Percentiles rank a stretch among this genome's conserved stretches.
phyloP scores from a whole-genome alignment of 2,113 vertebrate genomes.

The Stomatorhinus ivindoensis region DNA sequence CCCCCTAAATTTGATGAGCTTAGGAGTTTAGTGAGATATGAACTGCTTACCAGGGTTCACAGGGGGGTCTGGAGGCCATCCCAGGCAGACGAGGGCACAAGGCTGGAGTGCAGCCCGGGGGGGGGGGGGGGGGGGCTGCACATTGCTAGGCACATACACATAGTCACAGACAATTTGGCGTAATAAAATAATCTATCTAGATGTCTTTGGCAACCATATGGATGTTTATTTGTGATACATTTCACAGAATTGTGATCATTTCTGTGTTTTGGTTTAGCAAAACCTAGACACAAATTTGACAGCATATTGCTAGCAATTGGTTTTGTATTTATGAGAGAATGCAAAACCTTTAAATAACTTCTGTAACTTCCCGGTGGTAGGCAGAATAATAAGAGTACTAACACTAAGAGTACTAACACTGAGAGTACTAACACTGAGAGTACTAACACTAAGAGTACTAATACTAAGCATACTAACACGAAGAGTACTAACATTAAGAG shows the following conservation, averaged over 20 bases:
- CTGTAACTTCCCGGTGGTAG: not conserved
- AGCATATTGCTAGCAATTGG: not conserved
- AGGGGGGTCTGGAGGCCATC: not conserved
- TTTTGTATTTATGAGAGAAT: not conserved
- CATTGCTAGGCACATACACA: not conserved
- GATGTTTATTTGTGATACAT: not conserved
- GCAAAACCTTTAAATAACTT: not conserved
- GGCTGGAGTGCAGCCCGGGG: not conserved
- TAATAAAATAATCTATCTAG: not conserved
- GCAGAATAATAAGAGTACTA: not conserved
- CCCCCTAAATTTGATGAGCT: not conserved
- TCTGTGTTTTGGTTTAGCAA: not conserved
- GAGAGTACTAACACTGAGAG: not conserved
- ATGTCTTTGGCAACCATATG: not conserved
- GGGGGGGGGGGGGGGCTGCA: not conserved
- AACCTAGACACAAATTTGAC: not conserved
- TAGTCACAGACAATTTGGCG: not conserved
- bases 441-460: too few relatives aligned
- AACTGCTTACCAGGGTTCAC: not conserved
- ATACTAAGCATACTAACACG: not conserved
- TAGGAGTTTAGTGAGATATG: not conserved
- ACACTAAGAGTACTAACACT: not conserved
- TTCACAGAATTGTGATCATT: not conserved
- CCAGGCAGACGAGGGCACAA: not conserved
- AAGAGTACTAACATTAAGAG: not conserved